Evolutionary conservation across 2,113 vertebrate species (phyloP).

Genomic region (Thalassoma bifasciatum): DNA sequence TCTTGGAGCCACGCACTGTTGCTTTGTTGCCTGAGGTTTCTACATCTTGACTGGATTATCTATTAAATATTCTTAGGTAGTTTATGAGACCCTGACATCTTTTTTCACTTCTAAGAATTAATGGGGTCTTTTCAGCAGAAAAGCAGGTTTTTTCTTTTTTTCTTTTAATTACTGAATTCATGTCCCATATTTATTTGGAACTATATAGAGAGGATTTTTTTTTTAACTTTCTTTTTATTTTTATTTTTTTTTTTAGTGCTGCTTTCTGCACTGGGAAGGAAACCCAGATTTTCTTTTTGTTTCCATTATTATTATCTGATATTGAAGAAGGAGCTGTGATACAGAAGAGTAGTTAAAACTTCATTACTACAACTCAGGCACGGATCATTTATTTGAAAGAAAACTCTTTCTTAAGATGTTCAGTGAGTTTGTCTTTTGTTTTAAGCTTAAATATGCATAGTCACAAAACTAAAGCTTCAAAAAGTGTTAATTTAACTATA

Average conservation of each 20-base stretch:
- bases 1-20: not conserved
- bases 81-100: not conserved
- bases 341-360: not conserved
- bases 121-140: not conserved
- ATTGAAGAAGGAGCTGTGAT: not conserved
- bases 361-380: not conserved
- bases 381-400: no score
- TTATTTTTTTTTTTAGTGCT: not conserved
- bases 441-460: no score
- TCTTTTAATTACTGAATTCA: not conserved
- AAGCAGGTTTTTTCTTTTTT: no score
- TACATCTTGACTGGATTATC: not conserved
- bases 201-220: not conserved
- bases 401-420: no score
- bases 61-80: not conserved
- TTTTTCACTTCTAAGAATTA: not conserved
- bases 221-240: not conserved
- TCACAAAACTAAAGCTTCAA: no score
- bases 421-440: no score
- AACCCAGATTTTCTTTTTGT: not conserved
- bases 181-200: not conserved
- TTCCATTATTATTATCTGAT: not conserved
- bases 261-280: not conserved
- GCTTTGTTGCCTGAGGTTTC: slow-evolving; percentile 10
- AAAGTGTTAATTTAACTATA: no score